Conservation (phyloP, 2,888 invertebrate genomes). For the Serripes groenlandicus region DNA sequence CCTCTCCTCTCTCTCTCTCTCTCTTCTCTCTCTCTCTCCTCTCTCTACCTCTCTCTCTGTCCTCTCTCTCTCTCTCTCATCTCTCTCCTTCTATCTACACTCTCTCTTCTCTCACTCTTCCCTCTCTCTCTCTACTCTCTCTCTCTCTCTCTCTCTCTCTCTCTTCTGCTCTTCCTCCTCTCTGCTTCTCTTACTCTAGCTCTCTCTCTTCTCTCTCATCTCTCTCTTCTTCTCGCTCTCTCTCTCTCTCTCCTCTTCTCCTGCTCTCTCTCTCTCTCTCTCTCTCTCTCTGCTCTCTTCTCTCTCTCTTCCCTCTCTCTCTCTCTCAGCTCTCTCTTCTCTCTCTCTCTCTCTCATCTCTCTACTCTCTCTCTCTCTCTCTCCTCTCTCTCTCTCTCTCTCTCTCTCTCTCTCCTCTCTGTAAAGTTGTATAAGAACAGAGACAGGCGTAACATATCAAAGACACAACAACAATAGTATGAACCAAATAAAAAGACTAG, state of each 20-base stretch:
- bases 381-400: no score
- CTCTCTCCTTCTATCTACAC: neutral
- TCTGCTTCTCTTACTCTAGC: no score
- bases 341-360: no score
- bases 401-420: no score
- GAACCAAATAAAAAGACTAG: no score
- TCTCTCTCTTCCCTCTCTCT: no score
- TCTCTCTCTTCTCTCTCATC: neutral
- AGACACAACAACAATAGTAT: no score
- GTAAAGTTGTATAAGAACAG: no score
- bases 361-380: no score
- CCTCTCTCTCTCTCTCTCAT: slow-evolving; percentile 11
- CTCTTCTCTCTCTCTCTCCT: neutral
- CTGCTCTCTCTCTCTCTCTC: neutral
- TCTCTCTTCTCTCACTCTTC: neutral
- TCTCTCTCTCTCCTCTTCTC: neutral
- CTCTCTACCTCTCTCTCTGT: neutral
- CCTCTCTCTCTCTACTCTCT: neutral
- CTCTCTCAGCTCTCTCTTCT: no score
- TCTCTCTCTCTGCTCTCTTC: neutral
- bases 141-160: neutral
- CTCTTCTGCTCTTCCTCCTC: neutral
- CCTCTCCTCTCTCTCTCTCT: slow-evolving; percentile 1
- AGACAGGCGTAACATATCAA: no score
- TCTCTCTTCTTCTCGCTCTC: neutral